A percentile compares a stretch with the other conserved stretches of the same genome.
Evolutionary conservation across 1,140 invertebrate species (phyloP).

Genomic region (Trachelipus rathkii): DNA sequence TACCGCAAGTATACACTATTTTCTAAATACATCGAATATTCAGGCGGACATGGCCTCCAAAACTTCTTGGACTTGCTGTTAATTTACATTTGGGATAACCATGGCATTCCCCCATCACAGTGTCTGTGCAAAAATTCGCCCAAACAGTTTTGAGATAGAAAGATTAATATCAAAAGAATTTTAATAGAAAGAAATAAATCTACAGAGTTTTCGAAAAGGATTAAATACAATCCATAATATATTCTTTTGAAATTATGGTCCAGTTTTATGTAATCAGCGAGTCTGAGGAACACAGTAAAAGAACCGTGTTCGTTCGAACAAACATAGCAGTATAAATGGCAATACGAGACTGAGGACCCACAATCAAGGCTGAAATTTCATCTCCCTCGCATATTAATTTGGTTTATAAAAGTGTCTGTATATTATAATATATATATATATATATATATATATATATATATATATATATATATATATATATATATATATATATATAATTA

Average conservation of each 20-base stretch:
- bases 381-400: constrained; percentile 53
- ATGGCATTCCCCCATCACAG: constrained; percentile 82
- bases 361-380: constrained; percentile 44
- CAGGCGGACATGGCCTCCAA: constrained; percentile 75
- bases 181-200: neutral
- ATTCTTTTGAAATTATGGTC: constrained; percentile 57
- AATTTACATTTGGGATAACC: constrained; percentile 77
- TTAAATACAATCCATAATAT: too few species aligned
- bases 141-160: constrained; percentile 67
- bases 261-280: constrained; percentile 76
- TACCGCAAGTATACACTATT: constrained; percentile 90
- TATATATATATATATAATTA: too few species aligned
- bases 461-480: too few species aligned
- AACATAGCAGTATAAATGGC: constrained; percentile 87
- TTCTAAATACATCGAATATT: constrained; percentile 84
- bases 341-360: constrained; percentile 64
- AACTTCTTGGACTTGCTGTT: constrained; percentile 74
- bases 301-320: constrained; percentile 80
- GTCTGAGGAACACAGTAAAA: constrained; percentile 81
- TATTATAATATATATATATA: too few species aligned
- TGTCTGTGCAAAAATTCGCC: constrained; percentile 80
- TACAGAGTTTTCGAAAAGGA: neutral
- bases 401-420: constrained; percentile 45
- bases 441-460: too few species aligned
- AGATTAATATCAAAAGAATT: neutral